A percentile compares a stretch with the other conserved stretches of the same genome.
Conservation (phyloP, 2,113 vertebrate genomes). For the Protobothrops flavoviridis region DNA sequence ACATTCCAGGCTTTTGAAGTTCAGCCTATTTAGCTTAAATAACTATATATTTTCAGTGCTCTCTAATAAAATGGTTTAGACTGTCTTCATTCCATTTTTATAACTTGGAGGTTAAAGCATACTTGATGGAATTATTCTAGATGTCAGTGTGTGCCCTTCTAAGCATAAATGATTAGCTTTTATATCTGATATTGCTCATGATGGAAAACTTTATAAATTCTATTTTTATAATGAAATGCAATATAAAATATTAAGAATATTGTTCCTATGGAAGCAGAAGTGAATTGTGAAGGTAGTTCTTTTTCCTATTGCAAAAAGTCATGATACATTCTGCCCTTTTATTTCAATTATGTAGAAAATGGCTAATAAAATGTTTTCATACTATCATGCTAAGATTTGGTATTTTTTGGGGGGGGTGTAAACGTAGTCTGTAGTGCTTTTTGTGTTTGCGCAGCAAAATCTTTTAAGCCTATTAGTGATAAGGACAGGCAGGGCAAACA, state of each 20-base stretch:
- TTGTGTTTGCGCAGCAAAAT: not conserved
- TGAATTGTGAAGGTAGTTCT: not conserved
- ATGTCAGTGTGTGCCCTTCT: not conserved
- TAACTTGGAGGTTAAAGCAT: not conserved
- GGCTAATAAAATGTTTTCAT: constrained; percentile 32
- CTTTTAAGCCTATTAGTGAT: not conserved
- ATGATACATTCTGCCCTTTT: not conserved
- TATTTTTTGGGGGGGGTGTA: not conserved
- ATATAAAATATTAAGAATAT: constrained; percentile 1
- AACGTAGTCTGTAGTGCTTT: not conserved
- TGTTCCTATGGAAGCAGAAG: constrained; percentile 32
- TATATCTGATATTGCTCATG: constrained; percentile 11
- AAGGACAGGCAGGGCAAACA: not conserved
- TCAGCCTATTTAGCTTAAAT: not conserved
- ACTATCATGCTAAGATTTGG: not conserved
- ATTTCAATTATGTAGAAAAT: not conserved
- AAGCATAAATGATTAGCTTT: constrained; percentile 22
- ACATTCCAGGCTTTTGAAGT: not conserved
- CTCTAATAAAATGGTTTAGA: not conserved
- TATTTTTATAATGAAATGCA: constrained; percentile 37
- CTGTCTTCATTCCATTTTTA: not conserved
- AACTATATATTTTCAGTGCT: not conserved
- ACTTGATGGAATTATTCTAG: not conserved
- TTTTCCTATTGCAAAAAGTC: rapidly evolving
- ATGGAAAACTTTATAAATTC: constrained; percentile 22